Percentiles rank a stretch among this genome's conserved stretches.
phyloP scores from a whole-genome alignment of 2,888 invertebrate species.

The Exocentrus adspersus region DNA sequence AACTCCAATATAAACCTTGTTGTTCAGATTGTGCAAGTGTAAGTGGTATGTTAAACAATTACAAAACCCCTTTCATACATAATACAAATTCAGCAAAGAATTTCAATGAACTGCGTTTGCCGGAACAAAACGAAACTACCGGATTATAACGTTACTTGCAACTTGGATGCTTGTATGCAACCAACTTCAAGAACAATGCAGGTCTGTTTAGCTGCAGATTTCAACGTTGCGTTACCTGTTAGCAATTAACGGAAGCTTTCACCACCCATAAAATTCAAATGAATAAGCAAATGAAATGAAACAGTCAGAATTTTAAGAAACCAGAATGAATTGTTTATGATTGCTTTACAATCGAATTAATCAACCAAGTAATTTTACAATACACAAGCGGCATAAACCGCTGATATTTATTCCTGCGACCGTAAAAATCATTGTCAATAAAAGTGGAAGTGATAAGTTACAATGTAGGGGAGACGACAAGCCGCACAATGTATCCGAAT shows the following conservation, averaged over 20 bases:
- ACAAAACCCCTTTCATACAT: not conserved
- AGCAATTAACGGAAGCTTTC: too few relatives aligned
- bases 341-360: not conserved
- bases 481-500: not conserved
- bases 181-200: not conserved
- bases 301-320: too few relatives aligned
- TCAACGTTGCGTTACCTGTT: not conserved
- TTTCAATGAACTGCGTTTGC: constrained; percentile 3
- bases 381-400: not conserved
- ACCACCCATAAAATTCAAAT: too few relatives aligned
- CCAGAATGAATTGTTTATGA: not conserved
- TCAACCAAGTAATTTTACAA: too few relatives aligned
- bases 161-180: not conserved
- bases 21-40: not conserved
- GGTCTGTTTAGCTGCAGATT: not conserved
- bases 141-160: not conserved
- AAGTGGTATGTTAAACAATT: not conserved
- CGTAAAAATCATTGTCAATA: constrained; percentile 9
- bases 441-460: constrained; percentile 3
- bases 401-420: not conserved
- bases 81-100: not conserved
- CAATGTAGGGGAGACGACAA: not conserved
- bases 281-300: too few relatives aligned
- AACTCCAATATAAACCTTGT: not conserved
- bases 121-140: not conserved